A percentile compares a stretch with the other conserved stretches of the same genome.
phyloP scores from a whole-genome alignment of 1,140 invertebrate species.

The Zaprionus tsacasi region DNA sequence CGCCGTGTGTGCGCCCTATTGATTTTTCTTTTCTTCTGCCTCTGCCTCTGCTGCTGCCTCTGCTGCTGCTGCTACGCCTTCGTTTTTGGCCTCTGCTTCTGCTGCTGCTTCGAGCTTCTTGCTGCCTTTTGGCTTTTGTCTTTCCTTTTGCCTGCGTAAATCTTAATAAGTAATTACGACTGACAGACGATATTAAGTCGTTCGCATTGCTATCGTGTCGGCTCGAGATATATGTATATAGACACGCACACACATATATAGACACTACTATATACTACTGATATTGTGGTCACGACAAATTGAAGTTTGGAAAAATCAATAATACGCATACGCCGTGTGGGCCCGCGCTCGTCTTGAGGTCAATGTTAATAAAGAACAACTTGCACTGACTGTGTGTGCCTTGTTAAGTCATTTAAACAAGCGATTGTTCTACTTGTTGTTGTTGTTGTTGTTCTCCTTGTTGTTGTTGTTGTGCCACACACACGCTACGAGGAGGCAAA shows the following conservation, averaged over 20 bases:
- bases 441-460: conserved; percentile 6
- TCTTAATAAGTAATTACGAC: conserved; percentile 58
- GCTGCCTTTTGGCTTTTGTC: not conserved
- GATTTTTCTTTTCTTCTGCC: conserved; percentile 47
- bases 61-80: not conserved
- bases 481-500: no score
- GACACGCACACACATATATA: not conserved
- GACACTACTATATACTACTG: not conserved
- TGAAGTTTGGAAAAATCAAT: conserved; percentile 44
- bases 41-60: not conserved
- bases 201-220: conserved; percentile 43
- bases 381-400: conserved; percentile 27
- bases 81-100: not conserved
- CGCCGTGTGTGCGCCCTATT: conserved; percentile 51
- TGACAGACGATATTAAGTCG: conserved; percentile 56
- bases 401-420: conserved; percentile 42
- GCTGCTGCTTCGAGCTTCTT: not conserved
- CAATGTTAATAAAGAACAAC: conserved; percentile 38
- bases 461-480: no score
- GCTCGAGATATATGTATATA: not conserved
- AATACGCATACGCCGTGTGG: conserved; percentile 53
- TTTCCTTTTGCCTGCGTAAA: conserved; percentile 40
- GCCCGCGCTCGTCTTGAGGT: conserved; percentile 31
- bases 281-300: conserved; percentile 30
- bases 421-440: not conserved